Conservation (phyloP, 1,140 invertebrate species). For the Calliphora vicina region DNA sequence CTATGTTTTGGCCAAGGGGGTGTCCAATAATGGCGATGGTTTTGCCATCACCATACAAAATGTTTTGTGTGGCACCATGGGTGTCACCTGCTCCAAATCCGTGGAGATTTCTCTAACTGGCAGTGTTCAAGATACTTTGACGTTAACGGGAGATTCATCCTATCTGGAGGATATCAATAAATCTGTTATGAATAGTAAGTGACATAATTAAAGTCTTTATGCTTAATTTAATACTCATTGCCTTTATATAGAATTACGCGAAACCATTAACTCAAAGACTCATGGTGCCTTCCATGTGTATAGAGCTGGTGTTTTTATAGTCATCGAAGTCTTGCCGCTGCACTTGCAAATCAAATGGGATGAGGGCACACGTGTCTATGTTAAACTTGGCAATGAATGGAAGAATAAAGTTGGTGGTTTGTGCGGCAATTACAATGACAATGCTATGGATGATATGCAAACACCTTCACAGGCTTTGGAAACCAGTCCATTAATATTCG, state of each 20-base stretch:
- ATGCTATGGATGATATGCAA: conserved; percentile 83
- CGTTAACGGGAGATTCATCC: conserved; percentile 67
- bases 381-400: conserved; percentile 79
- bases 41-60: conserved; percentile 77
- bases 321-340: conserved; percentile 78
- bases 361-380: conserved; percentile 80
- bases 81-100: conserved; percentile 87
- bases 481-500: conserved; percentile 77
- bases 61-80: conserved; percentile 78
- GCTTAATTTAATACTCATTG: neutral
- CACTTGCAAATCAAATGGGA: conserved; percentile 89
- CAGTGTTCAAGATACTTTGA: conserved; percentile 69
- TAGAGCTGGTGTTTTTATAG: conserved; percentile 76
- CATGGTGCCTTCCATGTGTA: conserved; percentile 57
- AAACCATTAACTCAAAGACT: conserved; percentile 51
- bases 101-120: conserved; percentile 67
- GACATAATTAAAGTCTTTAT: neutral
- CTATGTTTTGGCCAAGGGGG: conserved; percentile 82
- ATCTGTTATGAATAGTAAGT: conserved; percentile 56
- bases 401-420: conserved; percentile 81
- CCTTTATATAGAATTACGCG: conserved; percentile 47
- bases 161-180: conserved; percentile 54
- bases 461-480: conserved; percentile 81
- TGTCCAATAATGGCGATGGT: conserved; percentile 67
- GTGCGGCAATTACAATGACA: conserved; percentile 90